Base-by-base conservation (phyloP, 2,797 vertebrate genomes). In the Odontamblyopus lacepedii region DNA sequence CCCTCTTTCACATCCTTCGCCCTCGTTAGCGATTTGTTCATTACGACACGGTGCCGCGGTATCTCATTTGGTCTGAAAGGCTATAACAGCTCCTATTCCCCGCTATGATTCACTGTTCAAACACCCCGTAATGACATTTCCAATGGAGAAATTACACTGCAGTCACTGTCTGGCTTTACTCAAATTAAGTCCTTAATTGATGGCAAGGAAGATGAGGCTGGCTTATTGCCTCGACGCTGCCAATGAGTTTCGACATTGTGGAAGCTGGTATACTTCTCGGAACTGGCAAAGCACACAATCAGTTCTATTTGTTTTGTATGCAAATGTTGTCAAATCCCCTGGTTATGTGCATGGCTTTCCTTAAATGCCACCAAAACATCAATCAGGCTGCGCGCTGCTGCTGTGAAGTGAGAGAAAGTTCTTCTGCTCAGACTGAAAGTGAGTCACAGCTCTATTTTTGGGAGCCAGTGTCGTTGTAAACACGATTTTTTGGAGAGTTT, bases 91-190 rank as follows among this genome's bases (percentile, higher is more conserved):
- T 59, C 74, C 72, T 74, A 70, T 72, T 74, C 85, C 81, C 70
- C 83, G 72, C 76, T 83, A 87, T 81, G 85, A 91, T 91, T 91
- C 85, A 88, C 75, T 83, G 87, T 85, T 91, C 85, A 90, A 93
- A 90, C 84, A 80, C 87, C 72, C 78, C 72, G 72, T 91, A 91
- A 92, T 90, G 85, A 88, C 86, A 87, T 89, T 86, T 88, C 86
- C 89, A 84, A 92, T 85, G 56, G 84, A 84, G 77, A 81, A 88
- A 89, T 87, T 79, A 86, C 70, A 83, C 78, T 18, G 67, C 79
- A 77, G 79, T 82, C 82, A 77, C 78, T 87, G 85, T 82, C 88
- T 78, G 81, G 75, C 83, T 84, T 82, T 75, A 79, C 79, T 82
- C 67, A 87, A 89, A 90, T 89, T 79, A 89, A 84, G 72, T 80